phyloP scores from a whole-genome alignment of 1,140 invertebrate genomes.

The Leptinotarsa undecemlineata region DNA sequence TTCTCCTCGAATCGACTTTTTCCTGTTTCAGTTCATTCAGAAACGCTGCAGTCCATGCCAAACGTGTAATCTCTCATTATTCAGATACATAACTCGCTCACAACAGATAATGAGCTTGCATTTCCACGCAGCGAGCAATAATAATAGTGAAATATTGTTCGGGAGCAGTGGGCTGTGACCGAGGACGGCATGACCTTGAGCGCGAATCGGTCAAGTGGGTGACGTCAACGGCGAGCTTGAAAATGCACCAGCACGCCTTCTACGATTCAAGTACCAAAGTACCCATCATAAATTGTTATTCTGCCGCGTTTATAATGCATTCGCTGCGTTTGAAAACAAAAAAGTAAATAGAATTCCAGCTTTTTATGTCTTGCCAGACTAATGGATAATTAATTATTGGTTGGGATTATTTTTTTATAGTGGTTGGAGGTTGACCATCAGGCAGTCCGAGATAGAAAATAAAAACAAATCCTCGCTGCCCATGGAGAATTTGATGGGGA shows the following conservation, averaged over 20 bases:
- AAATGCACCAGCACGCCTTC: constrained; percentile 7
- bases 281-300: not conserved
- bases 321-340: not conserved
- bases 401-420: not conserved
- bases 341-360: not conserved
- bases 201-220: constrained; percentile 26
- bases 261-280: constrained; percentile 5
- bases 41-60: not conserved
- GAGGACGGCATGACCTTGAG: constrained; percentile 30
- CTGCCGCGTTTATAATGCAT: not conserved
- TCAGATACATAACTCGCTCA: not conserved
- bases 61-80: constrained; percentile 1
- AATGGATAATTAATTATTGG: not conserved
- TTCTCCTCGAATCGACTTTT: too few relatives aligned
- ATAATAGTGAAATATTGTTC: constrained; percentile 24
- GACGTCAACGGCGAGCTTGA: constrained; percentile 19
- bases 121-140: constrained; percentile 16
- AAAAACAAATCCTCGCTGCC: too few relatives aligned
- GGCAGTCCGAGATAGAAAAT: too few relatives aligned
- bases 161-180: constrained; percentile 26
- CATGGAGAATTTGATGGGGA: too few relatives aligned
- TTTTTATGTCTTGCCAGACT: not conserved
- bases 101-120: constrained; percentile 1
- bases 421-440: too few relatives aligned
- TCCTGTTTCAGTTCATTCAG: not conserved